phyloP scores from a whole-genome alignment of 2,113 vertebrate genomes.

The Hiodon alosoides region DNA sequence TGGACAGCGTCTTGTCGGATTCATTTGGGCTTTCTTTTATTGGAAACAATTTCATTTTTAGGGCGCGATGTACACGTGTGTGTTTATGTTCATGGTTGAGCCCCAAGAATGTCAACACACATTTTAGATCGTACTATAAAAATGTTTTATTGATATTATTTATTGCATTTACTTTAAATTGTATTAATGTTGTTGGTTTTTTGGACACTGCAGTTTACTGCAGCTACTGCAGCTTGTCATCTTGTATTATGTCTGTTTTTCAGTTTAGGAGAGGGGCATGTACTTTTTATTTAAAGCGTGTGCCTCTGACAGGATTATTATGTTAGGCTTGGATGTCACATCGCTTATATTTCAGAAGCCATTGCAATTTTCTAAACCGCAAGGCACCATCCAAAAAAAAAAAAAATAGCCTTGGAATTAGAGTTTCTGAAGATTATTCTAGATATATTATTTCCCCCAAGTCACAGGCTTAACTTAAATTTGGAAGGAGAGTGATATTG shows the following conservation, averaged over 20 bases:
- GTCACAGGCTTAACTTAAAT: slow-evolving; percentile 97
- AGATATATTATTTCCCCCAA: slow-evolving; percentile 98
- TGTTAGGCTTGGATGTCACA: slow-evolving; percentile 75
- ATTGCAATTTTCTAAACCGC: slow-evolving; percentile 80
- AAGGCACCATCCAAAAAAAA: slow-evolving; percentile 70
- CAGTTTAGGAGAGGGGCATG: slow-evolving; percentile 31
- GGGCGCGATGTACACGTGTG: background rate
- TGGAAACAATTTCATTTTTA: background rate
- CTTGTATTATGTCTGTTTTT: slow-evolving; percentile 29
- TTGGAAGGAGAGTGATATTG: slow-evolving; percentile 97
- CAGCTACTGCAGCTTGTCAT: slow-evolving; percentile 26
- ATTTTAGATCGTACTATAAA: background rate
- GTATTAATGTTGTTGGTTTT: slow-evolving; percentile 20
- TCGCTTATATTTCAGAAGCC: slow-evolving; percentile 79
- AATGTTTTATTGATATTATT: slow-evolving; percentile 27
- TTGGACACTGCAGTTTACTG: slow-evolving; percentile 27
- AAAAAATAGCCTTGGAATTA: slow-evolving; percentile 81
- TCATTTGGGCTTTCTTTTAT: background rate
- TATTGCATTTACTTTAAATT: slow-evolving; percentile 29
- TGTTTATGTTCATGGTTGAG: background rate
- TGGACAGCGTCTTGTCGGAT: background rate
- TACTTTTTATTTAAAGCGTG: slow-evolving; percentile 65
- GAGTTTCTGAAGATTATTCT: slow-evolving; percentile 93
- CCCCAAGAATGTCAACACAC: slow-evolving; percentile 6
- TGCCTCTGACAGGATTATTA: slow-evolving; percentile 72